Evolutionary conservation across 2,888 invertebrate species (phyloP).

Genomic region (Eristalinus sepulchralis): DNA sequence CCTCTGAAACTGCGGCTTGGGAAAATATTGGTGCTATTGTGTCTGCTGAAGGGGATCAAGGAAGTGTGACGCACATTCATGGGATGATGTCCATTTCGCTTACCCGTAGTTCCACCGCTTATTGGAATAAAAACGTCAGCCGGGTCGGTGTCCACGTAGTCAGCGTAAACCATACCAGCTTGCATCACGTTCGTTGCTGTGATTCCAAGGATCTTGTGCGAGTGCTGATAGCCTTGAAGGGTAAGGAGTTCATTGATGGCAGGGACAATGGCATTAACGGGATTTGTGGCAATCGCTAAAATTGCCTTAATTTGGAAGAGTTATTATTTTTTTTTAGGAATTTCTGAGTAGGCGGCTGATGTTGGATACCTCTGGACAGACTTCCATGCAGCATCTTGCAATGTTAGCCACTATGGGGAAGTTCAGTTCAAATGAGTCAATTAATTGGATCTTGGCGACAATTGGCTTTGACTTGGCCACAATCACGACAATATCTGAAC

Average conservation of each 20-base stretch:
- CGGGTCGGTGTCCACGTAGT: slow-evolving; percentile 52
- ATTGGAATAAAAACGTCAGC: slow-evolving; percentile 69
- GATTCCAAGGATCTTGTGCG: slow-evolving; percentile 70
- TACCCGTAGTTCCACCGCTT: slow-evolving; percentile 71
- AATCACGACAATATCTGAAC: slow-evolving; percentile 58
- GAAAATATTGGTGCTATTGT: slow-evolving; percentile 71
- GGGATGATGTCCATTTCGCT: background rate
- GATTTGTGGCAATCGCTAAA: slow-evolving; percentile 67
- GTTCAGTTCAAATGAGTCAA: slow-evolving; percentile 58
- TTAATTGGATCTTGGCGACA: background rate
- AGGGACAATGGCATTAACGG: slow-evolving; percentile 67
- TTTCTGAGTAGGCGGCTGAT: background rate
- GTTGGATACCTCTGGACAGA: slow-evolving; percentile 65
- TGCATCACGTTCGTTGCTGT: slow-evolving; percentile 68
- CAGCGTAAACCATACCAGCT: slow-evolving; percentile 57
- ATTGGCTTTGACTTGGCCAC: slow-evolving; percentile 41
- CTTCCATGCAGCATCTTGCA: slow-evolving; percentile 68
- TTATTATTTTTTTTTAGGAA: background rate
- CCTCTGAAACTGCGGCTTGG: slow-evolving; percentile 59
- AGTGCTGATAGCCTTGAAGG: slow-evolving; percentile 46
- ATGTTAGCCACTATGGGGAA: slow-evolving; percentile 68
- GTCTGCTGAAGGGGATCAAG: slow-evolving; percentile 38
- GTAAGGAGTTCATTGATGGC: slow-evolving; percentile 64
- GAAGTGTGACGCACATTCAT: background rate
- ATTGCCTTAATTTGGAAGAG: slow-evolving; percentile 51